A percentile compares a stretch with the other conserved stretches of the same genome.
Evolutionary conservation across 1,140 invertebrate genomes (phyloP).

Genomic region (Acromyrmex heyeri): DNA sequence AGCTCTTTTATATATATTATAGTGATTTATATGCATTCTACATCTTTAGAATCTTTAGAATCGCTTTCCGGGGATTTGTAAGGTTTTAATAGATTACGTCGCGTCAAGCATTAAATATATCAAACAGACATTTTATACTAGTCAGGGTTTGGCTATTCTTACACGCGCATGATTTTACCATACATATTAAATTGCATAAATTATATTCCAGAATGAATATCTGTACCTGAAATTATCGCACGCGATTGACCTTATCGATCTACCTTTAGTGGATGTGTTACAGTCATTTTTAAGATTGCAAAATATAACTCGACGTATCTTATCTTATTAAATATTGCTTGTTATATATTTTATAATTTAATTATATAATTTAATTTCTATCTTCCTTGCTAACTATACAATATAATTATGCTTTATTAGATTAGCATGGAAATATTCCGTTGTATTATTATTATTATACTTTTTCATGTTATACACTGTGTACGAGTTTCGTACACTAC

Average conservation of each 20-base stretch:
- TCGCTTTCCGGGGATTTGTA: not conserved
- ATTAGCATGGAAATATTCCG: not conserved
- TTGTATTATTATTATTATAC: constrained; percentile 4
- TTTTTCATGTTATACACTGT: not conserved
- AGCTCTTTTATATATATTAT: not conserved
- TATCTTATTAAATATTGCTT: constrained; percentile 9
- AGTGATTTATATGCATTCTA: not conserved
- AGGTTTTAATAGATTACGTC: constrained; percentile 33
- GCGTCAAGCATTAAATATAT: constrained; percentile 33
- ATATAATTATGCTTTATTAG: not conserved
- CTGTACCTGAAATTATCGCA: constrained; percentile 42
- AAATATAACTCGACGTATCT: constrained; percentile 1
- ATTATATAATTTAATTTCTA: not conserved
- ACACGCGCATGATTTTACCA: constrained; percentile 33
- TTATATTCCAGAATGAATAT: constrained; percentile 44
- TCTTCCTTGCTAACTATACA: not conserved
- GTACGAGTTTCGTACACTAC: not conserved
- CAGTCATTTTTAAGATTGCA: constrained; percentile 34
- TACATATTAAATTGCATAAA: constrained; percentile 51
- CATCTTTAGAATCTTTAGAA: not conserved
- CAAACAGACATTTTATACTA: constrained; percentile 46
- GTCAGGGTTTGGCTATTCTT: constrained; percentile 42
- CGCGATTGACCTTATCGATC: constrained; percentile 45
- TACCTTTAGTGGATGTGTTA: not conserved
- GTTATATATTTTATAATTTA: not conserved